These are phyloP conservation scores for Drosophila yakuba DNA, from an alignment of 1,140 invertebrate genomes.

Conservation along the genomic window DNA sequence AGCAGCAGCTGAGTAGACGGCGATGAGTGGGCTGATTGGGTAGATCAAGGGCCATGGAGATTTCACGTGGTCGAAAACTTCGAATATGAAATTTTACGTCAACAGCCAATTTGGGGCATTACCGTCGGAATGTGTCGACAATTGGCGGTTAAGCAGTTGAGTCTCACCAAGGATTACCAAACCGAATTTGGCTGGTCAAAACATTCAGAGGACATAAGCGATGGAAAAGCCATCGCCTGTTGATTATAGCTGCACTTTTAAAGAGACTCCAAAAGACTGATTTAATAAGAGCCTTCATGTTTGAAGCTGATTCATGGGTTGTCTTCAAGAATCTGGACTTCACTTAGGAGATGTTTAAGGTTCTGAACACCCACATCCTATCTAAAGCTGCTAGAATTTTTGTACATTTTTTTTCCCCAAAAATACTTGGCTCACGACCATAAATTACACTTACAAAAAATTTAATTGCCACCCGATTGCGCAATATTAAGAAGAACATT, in stretches of 20 bases:
- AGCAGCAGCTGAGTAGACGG: constrained; percentile 29
- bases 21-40: constrained; percentile 2
- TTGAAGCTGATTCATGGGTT: no score
- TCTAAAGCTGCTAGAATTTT: no score
- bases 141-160: constrained; percentile 27
- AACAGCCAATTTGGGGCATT: constrained; percentile 81
- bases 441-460: no score
- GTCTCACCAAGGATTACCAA: constrained; percentile 43
- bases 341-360: no score
- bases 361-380: no score
- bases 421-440: no score
- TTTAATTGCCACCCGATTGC: no score
- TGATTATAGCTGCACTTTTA: constrained; percentile 18
- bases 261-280: constrained; percentile 3
- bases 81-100: constrained; percentile 73
- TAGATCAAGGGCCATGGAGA: constrained; percentile 6
- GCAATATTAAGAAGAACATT: no score
- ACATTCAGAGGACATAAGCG: constrained; percentile 35
- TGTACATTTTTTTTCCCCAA: no score
- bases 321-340: no score
- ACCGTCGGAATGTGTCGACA: constrained; percentile 65
- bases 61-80: constrained; percentile 24
- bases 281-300: constrained; percentile 53
- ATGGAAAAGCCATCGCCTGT: constrained; percentile 61
- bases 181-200: constrained; percentile 67